Conservation (phyloP, 2,797 vertebrate genomes). For the Leucoraja ocellata region DNA sequence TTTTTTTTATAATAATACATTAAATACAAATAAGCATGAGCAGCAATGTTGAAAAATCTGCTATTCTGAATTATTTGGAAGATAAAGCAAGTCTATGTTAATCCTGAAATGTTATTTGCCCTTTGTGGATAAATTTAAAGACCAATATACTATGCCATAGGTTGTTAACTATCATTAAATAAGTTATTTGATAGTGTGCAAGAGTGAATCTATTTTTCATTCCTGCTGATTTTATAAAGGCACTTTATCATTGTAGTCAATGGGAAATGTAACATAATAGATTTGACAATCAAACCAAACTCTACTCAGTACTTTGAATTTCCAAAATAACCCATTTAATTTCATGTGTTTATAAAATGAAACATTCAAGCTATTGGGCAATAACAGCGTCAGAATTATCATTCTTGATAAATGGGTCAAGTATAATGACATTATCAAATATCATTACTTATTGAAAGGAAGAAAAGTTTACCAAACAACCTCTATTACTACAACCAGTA, state of each 20-base stretch:
- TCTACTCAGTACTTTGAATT: not conserved
- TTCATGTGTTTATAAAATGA: not conserved
- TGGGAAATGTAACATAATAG: not conserved
- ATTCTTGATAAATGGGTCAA: not conserved
- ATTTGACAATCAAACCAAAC: not conserved
- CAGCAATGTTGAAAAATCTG: conserved; percentile 1
- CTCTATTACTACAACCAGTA: not conserved
- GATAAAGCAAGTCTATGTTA: not conserved
- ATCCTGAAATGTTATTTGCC: conserved; percentile 20
- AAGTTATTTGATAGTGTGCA: not conserved
- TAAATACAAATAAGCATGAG: not conserved
- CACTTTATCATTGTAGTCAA: not conserved
- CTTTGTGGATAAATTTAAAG: not conserved
- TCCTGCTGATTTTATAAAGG: not conserved
- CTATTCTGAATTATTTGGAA: not conserved
- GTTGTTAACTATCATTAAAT: not conserved
- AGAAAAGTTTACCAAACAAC: not conserved
- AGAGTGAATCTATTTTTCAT: not conserved
- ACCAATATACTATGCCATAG: conserved; percentile 4
- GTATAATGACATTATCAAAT: not conserved
- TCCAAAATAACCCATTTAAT: not conserved
- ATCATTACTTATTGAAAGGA: not conserved
- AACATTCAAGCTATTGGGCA: not conserved
- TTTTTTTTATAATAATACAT: not conserved
- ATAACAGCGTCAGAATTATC: not conserved